Conservation (phyloP, 2,888 invertebrate genomes). For the Oscheius sp. region DNA sequence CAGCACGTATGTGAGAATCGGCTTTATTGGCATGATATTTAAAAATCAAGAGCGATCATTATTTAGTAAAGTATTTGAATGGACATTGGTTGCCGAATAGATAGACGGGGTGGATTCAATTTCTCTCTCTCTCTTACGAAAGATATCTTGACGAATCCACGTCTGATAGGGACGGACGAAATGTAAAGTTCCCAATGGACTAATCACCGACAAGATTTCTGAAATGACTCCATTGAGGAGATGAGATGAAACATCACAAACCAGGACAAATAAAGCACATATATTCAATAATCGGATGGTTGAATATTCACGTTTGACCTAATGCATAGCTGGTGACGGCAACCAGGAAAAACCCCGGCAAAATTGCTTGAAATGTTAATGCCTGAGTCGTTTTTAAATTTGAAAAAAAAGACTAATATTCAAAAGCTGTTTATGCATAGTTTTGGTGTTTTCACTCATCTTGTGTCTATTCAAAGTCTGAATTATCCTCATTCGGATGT, state of each 20-base stretch:
- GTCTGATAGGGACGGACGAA: constrained; percentile 39
- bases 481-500: constrained; percentile 34
- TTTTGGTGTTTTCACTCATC: constrained; percentile 38
- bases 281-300: constrained; percentile 40
- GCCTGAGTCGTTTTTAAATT: constrained; percentile 12
- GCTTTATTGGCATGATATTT: too few species aligned
- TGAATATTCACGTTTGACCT: constrained; percentile 40
- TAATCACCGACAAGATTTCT: constrained; percentile 34
- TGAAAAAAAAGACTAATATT: constrained; percentile 30
- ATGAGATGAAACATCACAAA: not conserved
- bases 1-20: too few species aligned
- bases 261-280: constrained; percentile 32
- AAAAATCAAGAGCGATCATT: too few species aligned
- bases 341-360: constrained; percentile 39
- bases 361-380: constrained; percentile 19
- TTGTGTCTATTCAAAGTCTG: constrained; percentile 29
- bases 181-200: constrained; percentile 37
- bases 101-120: not conserved
- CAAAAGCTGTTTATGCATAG: constrained; percentile 38
- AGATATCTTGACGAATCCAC: constrained; percentile 21
- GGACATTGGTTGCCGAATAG: constrained; percentile 3
- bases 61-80: too few species aligned
- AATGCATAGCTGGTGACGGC: constrained; percentile 38
- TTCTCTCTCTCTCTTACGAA: not conserved
- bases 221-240: not conserved